Evolutionary conservation across 2,888 invertebrate genomes (phyloP), one percentile per base, ranked within the genome.

Genomic region (Pecten maximus): DNA sequence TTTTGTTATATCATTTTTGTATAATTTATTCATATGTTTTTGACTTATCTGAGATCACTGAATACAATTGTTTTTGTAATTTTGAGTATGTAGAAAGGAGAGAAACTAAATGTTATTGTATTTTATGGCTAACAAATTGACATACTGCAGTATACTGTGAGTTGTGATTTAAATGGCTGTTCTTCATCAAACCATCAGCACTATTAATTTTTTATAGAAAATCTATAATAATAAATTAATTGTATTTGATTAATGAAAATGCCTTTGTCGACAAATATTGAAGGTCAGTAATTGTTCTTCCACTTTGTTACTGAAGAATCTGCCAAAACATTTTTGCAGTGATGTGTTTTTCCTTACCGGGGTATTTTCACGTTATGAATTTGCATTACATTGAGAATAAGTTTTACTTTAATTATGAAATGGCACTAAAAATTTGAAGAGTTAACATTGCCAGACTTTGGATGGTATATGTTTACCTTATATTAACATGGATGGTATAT

Each of bases 201-300:
- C 23, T 19, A 19, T 54, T 1, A 54, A 19, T 54, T 8, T 6
- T 50, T n/a, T 23, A 15, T 8, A n/a, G n/a, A 54, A 54, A 23
- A n/a, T n/a, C n/a, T n/a, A n/a, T n/a, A n/a, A n/a, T n/a, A n/a
- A n/a, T n/a, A n/a, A n/a, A n/a, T 19, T n/a, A 19, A 54, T 19
- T 3, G n/a, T 54, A 2, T 54, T n/a, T 54, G 19, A 23, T 54
- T 15, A 54, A 54, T 16, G 16, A 8, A 16, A 50, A 50, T 23
- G n/a, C 23, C 23, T 23, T 35, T 3, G 35, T 74, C 4, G 6
- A 35, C 35, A 28, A 8, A 74, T 74, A 35, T 74, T 74, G 74
- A 74, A 28, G 35, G 74, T 74, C 74, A 74, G 74, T 74, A 74
- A 74, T 74, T 74, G 74, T 35, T 74, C 74, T 74, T 74, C 74